A percentile compares a stretch with the other conserved stretches of the same genome.
These are phyloP conservation scores for Dioctria rufipes DNA, from an alignment of 2,888 invertebrate species.

Conservation along the genomic window DNA sequence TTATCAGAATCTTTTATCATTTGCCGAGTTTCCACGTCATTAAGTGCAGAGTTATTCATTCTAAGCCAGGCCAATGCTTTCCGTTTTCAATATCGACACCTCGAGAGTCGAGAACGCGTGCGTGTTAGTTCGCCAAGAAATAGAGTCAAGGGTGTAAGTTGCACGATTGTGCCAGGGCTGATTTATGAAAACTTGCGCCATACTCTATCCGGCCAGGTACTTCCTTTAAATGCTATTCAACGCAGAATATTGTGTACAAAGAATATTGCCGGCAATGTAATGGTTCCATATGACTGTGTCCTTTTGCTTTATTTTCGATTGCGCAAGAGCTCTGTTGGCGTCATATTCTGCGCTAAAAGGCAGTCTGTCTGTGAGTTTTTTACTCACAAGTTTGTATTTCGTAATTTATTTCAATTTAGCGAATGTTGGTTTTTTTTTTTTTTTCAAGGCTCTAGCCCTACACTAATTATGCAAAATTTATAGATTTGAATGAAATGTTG, in stretches of 20 bases:
- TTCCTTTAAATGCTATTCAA: slow-evolving; percentile 22
- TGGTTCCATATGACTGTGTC: neutral
- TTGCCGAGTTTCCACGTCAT: slow-evolving; percentile 36
- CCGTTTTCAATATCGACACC: slow-evolving; percentile 20
- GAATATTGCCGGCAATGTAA: neutral
- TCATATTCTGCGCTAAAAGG: neutral
- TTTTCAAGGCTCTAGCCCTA: neutral
- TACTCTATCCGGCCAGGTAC: slow-evolving; percentile 28
- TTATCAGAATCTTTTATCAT: slow-evolving; percentile 21
- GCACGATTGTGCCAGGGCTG: slow-evolving; percentile 49
- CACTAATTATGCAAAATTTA: neutral
- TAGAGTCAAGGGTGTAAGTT: slow-evolving; percentile 32
- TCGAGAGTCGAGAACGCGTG: slow-evolving; percentile 18
- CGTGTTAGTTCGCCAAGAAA: slow-evolving; percentile 33
- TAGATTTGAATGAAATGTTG: neutral
- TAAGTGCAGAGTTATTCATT: slow-evolving; percentile 2
- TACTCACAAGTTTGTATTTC: neutral
- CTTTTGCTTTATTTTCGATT: slow-evolving; percentile 6
- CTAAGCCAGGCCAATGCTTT: slow-evolving; percentile 3
- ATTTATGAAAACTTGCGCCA: slow-evolving; percentile 21
- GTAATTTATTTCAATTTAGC: neutral
- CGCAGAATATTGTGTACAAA: neutral
- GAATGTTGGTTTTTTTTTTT: neutral
- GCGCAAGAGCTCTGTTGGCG: neutral
- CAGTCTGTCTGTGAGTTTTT: too few relatives aligned